Base-by-base conservation (phyloP, 2,888 invertebrate species). In the Agrilus mali region DNA sequence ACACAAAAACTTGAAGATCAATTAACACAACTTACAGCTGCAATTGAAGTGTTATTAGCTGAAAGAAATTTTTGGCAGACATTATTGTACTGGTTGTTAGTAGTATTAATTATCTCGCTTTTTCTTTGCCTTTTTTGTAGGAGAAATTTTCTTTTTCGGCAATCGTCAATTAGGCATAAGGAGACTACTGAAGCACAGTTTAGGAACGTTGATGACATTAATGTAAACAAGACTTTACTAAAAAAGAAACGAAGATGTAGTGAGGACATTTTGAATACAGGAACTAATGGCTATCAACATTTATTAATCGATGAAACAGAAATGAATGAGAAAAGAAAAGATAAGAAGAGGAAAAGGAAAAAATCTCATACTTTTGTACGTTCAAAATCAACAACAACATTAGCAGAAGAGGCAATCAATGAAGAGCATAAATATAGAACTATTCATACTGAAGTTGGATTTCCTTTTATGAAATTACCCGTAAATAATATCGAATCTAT, bases 221-320 rank as follows among this genome's bases (percentile, higher is more conserved):
- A 78, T 44, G 71, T 70, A 1, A 72, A 72, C 46, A 70, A 68
- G 27, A 67, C 69, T 0, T 72, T 74, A 1, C 72, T 72, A 10
- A 72, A 73, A 31, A 73, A 74, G 52, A 74, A 80, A 22, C 61
- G 75, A 15, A 68, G 88, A 39, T 86, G 86, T 0, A 87, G 86
- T 57, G 86, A 86, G 55, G 81, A 82, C 56, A 80, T 78, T 0
- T 65, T 80, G 57, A 71, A 72, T 46, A 70, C 45, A 6, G 73
- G 78, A 16, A 74, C 74, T 16, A 6, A 22, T 27, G 27, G 27
- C 10, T 78, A 78, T 42, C 64, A 71, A 31, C 77, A 79, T 39
- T 66, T 78, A 17, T 61, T 77, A 51, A 74, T 76, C 42, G 67
- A 72, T 15, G 74, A 74, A 42, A 70, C 71, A n/a, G 53, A 52